A percentile compares a stretch with the other conserved stretches of the same genome.
Conservation (phyloP, 2,888 invertebrate genomes). For the Neoaliturus tenellus region DNA sequence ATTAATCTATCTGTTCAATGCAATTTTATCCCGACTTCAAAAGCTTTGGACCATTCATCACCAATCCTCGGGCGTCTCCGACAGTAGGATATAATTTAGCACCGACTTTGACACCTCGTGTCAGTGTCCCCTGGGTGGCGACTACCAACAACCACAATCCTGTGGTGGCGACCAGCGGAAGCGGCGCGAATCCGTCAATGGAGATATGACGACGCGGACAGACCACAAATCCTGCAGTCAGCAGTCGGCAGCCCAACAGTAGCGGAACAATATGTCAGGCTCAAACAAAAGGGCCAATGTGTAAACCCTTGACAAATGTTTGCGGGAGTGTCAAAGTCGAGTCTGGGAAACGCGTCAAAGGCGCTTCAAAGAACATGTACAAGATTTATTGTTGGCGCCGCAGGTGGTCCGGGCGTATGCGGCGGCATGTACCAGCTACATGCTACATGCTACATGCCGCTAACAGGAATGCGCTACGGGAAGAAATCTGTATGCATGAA, state of each 20-base stretch:
- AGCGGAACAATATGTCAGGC: constrained; percentile 17
- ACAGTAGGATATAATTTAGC: neutral
- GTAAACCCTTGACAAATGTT: constrained; percentile 17
- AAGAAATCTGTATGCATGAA: neutral
- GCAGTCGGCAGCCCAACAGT: neutral
- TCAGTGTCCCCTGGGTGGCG: neutral
- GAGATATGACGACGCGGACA: neutral
- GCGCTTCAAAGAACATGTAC: neutral
- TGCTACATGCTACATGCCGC: neutral
- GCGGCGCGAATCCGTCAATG: constrained; percentile 1
- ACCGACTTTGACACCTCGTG: neutral
- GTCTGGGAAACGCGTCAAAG: neutral
- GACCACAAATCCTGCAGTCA: neutral
- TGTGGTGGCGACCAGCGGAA: neutral
- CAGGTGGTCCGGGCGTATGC: constrained; percentile 7
- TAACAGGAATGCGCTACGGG: neutral
- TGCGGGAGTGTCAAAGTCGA: neutral
- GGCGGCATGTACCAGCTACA: neutral
- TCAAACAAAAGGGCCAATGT: neutral
- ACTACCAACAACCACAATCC: neutral
- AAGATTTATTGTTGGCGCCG: neutral
- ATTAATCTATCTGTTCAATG: too few relatives aligned
- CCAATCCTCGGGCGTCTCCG: neutral
- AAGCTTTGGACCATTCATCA: neutral
- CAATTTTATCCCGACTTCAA: too few relatives aligned